Conservation (phyloP, 2,113 vertebrate genomes). For the Psammodynastes pulverulentus region DNA sequence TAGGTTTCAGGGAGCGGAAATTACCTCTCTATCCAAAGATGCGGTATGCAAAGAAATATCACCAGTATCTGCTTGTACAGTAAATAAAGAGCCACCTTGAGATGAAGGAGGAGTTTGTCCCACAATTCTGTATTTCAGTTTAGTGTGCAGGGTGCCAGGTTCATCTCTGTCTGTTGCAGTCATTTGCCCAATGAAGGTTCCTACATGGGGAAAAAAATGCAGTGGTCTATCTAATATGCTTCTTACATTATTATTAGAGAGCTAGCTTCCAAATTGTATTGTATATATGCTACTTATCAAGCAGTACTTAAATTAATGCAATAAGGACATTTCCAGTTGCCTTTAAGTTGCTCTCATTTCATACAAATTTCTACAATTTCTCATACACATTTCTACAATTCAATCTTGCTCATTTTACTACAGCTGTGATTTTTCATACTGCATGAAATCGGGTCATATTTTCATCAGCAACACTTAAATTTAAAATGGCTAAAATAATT, state of each 20-base stretch:
- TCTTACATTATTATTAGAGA: background rate
- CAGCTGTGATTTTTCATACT: background rate
- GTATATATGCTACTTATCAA: background rate
- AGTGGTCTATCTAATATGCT: background rate
- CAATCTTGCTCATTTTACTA: background rate
- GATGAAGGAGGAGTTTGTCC: slow-evolving; percentile 45
- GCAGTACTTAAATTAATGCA: background rate
- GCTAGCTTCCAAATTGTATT: background rate
- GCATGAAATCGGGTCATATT: background rate
- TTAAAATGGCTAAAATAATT: background rate
- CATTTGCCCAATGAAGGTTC: slow-evolving; percentile 73
- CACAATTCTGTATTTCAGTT: slow-evolving; percentile 74
- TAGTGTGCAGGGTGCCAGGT: slow-evolving; percentile 63
- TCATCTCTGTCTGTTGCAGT: slow-evolving; percentile 79
- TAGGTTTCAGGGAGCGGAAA: background rate
- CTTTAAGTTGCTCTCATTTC: background rate
- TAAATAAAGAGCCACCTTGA: slow-evolving; percentile 59
- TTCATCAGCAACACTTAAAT: background rate
- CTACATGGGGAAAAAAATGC: slow-evolving; percentile 61
- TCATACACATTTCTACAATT: background rate
- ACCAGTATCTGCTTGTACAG: slow-evolving; percentile 70
- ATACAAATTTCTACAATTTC: background rate
- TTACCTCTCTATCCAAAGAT: slow-evolving; percentile 86
- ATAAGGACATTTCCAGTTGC: background rate
- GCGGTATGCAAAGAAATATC: slow-evolving; percentile 64